phyloP scores from a whole-genome alignment of 1,140 invertebrate genomes.

The Homalodisca vitripennis region DNA sequence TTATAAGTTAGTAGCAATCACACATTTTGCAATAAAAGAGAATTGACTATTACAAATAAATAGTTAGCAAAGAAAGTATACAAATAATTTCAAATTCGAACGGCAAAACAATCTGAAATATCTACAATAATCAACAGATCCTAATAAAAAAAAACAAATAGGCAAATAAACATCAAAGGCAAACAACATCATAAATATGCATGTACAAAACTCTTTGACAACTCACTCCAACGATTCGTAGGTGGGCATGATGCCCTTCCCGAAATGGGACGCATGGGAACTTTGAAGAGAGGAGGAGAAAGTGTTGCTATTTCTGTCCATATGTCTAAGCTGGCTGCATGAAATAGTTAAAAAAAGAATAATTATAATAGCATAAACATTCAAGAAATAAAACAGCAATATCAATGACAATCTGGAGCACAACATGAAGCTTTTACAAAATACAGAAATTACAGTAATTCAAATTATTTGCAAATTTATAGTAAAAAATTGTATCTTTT shows the following conservation, averaged over 20 bases:
- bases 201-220: background rate
- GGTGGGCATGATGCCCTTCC: conserved; percentile 13
- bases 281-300: conserved; percentile 11
- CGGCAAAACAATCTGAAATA: too few species aligned
- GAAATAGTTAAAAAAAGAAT: conserved; percentile 23
- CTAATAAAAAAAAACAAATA: conserved; percentile 4
- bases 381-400: background rate
- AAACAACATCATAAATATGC: background rate
- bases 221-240: conserved; percentile 43
- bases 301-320: conserved; percentile 9
- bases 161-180: conserved; percentile 4
- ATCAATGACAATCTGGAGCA: background rate
- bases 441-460: too few species aligned
- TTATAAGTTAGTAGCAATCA: too few species aligned
- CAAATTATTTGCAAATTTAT: too few species aligned
- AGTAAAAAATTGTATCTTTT: too few species aligned
- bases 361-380: too few species aligned
- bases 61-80: too few species aligned
- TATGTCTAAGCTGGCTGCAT: conserved; percentile 29
- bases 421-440: too few species aligned
- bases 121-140: too few species aligned
- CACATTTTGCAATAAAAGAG: too few species aligned
- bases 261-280: conserved; percentile 22
- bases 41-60: too few species aligned
- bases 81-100: too few species aligned